Base-by-base conservation (phyloP, 2,113 vertebrate genomes). In the Arvicanthis niloticus region DNA sequence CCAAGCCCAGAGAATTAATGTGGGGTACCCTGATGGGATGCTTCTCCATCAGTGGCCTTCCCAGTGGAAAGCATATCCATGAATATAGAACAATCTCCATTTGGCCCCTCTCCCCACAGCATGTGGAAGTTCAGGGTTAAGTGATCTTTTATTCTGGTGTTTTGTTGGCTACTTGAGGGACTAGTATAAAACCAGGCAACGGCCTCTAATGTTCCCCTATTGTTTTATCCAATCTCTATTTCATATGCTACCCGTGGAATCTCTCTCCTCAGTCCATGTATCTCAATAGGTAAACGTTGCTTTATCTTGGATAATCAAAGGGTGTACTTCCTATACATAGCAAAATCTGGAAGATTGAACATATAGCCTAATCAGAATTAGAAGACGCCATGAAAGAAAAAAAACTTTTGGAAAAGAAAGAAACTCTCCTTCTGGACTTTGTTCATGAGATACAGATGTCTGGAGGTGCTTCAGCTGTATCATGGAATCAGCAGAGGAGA, bases 401-500 rank as follows among this genome's bases (percentile, higher is more conserved):
- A 51, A 91, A 48, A 37, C 24, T 81, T 81, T 37, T 86, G 87
- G 31, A 24, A 42, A 89, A 95, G 58, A 93, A 93, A 45, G 16
- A 84, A n/a, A 51, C 21, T 91, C 58, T 75, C n/a, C 31, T 93
- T 26, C 9, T 73, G 53, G 65, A 77, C n/a, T 89, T 93, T 37
- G 87, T 22, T 93, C 26, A 77, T 24, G 51, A 80, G n/a, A 82
- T 24, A 7, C 73, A 60, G 12, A 13, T n/a, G 0, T 67, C 48
- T 70, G 56, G 6, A 51, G 4, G 24, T 70, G 7, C 22, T 85
- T 89, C 19, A 77, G 12, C 45, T 19, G 2, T 58, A n/a, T 91
- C 76, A 22, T 76, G 19, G 21, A 67, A 80, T 22, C 51, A 70
- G 29, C 48, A 48, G 70, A 65, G 40, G 37, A 70, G 11, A 76